phyloP scores from a whole-genome alignment of 1,140 invertebrate genomes.

The Apis cerana region DNA sequence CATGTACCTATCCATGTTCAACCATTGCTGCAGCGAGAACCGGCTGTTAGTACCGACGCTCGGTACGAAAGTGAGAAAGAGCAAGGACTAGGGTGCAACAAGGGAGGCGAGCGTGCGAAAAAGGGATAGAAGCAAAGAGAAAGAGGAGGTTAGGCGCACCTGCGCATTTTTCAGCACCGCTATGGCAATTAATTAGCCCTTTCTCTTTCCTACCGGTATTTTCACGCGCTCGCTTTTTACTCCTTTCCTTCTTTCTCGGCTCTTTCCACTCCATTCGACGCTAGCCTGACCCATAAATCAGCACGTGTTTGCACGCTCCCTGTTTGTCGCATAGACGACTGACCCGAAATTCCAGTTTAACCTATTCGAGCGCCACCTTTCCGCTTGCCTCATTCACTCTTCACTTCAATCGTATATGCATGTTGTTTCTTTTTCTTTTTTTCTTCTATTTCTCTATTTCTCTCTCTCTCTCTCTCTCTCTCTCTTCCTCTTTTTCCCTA shows the following conservation, averaged over 20 bases:
- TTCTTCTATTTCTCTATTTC: background rate
- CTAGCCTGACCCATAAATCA: conserved; percentile 62
- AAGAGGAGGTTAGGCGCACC: conserved; percentile 15
- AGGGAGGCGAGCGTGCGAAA: background rate
- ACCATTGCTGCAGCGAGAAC: conserved; percentile 1
- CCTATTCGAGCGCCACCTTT: conserved; percentile 40
- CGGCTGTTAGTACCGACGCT: conserved; percentile 20
- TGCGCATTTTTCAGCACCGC: conserved; percentile 52
- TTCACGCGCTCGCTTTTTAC: conserved; percentile 12
- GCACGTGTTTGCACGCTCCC: conserved; percentile 47
- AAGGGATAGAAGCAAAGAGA: background rate
- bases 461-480: background rate
- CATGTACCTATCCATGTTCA: background rate
- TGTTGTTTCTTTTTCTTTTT: background rate
- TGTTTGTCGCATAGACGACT: conserved; percentile 53
- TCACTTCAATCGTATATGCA: background rate
- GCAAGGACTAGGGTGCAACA: background rate
- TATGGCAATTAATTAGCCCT: conserved; percentile 55
- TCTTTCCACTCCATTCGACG: conserved; percentile 36
- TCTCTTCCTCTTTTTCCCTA: background rate
- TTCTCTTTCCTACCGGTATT: conserved; percentile 35
- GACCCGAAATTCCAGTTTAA: conserved; percentile 61
- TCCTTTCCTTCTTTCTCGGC: conserved; percentile 14
- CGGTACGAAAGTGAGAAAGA: background rate
- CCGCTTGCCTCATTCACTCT: conserved; percentile 17